Conservation (phyloP, 1,140 invertebrate species). For the Drosophila repleta region DNA sequence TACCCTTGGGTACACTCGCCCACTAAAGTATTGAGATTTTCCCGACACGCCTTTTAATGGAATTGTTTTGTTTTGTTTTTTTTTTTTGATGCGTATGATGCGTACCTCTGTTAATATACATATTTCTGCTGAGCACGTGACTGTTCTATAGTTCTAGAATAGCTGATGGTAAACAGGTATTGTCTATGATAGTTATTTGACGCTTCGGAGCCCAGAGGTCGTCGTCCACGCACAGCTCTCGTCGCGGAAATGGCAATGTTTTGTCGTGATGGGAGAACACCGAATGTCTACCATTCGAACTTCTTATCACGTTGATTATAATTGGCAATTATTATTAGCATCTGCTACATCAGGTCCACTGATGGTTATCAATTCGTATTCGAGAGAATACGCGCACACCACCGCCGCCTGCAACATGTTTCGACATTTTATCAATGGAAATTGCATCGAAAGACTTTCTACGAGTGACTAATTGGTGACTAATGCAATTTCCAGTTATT, state of each 20-base stretch:
- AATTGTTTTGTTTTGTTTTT: no score
- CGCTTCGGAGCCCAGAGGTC: constrained; percentile 12
- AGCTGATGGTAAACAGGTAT: constrained; percentile 14
- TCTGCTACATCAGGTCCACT: constrained; percentile 15
- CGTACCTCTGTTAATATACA: background rate
- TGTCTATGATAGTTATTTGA: constrained; percentile 45
- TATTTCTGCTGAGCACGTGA: no score
- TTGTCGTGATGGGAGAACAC: background rate
- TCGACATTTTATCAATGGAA: constrained; percentile 23
- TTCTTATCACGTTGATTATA: constrained; percentile 48
- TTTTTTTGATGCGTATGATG: no score
- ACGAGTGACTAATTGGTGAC: background rate
- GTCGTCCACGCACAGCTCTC: constrained; percentile 10
- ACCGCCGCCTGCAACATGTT: constrained; percentile 16
- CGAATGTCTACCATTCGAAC: background rate
- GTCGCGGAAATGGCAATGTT: constrained; percentile 22
- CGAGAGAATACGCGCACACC: constrained; percentile 11
- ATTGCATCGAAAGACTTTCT: background rate
- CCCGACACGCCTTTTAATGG: no score
- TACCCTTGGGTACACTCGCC: no score
- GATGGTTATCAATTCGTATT: constrained; percentile 30
- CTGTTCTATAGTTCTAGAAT: background rate
- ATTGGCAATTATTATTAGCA: constrained; percentile 28
- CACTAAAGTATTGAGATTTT: no score
- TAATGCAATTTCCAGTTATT: no score